Percentiles rank a stretch among this genome's conserved stretches.
Conservation (phyloP, 2,113 vertebrate species). For the Lamprotornis superbus region DNA sequence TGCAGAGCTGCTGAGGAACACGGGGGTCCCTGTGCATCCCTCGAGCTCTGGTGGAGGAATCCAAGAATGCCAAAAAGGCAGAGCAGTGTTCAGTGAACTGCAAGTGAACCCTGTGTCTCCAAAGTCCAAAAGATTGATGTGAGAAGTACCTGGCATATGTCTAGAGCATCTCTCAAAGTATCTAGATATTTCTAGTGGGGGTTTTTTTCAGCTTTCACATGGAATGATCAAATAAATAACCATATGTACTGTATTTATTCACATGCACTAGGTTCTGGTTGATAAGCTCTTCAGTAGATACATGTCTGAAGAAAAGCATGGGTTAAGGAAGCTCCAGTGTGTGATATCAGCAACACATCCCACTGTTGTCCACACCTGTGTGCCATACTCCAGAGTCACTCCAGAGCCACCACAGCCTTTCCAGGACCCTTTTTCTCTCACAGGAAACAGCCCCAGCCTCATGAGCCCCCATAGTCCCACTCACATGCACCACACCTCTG, state of each 20-base stretch:
- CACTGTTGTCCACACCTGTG: neutral
- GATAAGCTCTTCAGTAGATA: neutral
- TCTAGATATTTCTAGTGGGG: neutral
- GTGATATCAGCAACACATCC: neutral
- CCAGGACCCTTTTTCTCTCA: fast-evolving
- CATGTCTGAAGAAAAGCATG: neutral
- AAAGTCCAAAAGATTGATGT: neutral
- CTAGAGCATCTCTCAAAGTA: neutral
- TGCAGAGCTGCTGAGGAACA: neutral
- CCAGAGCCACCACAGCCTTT: neutral
- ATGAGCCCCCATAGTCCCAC: fast-evolving
- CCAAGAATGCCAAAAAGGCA: neutral
- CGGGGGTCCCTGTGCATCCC: fast-evolving
- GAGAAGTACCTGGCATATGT: neutral
- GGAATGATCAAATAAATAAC: neutral
- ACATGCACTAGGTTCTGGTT: neutral
- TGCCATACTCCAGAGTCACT: neutral
- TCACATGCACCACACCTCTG: neutral
- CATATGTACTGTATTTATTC: neutral
- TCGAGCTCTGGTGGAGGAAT: neutral
- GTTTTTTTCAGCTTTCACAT: neutral
- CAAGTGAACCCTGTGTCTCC: neutral
- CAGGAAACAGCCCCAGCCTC: neutral
- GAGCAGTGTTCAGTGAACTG: neutral
- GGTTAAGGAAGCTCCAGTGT: neutral